These are phyloP conservation scores for Armadillidium nasatum DNA, from an alignment of 1,140 invertebrate genomes.

Conservation along the genomic window DNA sequence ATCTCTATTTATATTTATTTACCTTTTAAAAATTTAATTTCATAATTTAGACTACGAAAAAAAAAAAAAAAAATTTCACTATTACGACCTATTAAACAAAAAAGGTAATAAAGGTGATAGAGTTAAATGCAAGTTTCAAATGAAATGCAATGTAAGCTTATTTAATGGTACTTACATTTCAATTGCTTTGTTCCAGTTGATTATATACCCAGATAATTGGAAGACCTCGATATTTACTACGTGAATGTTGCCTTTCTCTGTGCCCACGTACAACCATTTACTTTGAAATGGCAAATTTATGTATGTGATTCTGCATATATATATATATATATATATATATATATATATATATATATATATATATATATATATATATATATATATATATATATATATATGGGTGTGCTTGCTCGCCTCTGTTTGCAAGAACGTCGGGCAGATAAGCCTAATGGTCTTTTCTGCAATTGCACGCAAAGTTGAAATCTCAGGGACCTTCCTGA, in stretches of 20 bases:
- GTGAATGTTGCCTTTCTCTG: conserved; percentile 95
- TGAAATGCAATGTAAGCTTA: conserved; percentile 1
- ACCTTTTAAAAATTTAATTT: too few species aligned
- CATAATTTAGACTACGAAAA: too few species aligned
- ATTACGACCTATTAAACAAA: too few species aligned
- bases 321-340: conserved; percentile 23
- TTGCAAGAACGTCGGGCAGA: too few species aligned
- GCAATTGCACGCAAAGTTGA: too few species aligned
- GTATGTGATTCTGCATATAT: conserved; percentile 73
- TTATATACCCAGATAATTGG: conserved; percentile 92
- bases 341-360: conserved; percentile 21
- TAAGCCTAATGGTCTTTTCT: too few species aligned
- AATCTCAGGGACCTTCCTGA: too few species aligned
- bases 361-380: conserved; percentile 4
- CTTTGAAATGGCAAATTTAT: conserved; percentile 90
- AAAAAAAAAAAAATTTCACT: too few species aligned
- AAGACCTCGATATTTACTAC: conserved; percentile 95
- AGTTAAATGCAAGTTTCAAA: too few species aligned
- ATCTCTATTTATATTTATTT: too few species aligned
- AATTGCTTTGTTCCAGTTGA: conserved; percentile 99
- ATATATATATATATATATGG: conserved; percentile 66
- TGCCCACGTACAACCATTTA: conserved; percentile 98
- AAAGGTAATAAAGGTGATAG: too few species aligned
- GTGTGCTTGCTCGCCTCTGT: too few species aligned
- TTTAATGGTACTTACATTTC: conserved; percentile 76